phyloP scores from a whole-genome alignment of 2,113 vertebrate species.

The Colistium nudipinnis region DNA sequence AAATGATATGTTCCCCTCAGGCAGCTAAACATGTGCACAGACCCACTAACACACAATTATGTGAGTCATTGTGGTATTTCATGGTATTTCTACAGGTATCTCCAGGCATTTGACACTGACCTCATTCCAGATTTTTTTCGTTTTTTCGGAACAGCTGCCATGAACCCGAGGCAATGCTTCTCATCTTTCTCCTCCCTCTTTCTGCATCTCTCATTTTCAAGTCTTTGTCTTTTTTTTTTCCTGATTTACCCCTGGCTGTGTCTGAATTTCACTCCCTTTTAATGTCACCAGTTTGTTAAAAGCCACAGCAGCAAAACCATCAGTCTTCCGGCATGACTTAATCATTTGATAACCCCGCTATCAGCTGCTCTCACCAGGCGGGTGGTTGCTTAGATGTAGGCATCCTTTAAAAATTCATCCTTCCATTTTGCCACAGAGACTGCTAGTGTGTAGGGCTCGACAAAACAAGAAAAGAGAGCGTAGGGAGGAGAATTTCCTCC shows the following conservation, averaged over 20 bases:
- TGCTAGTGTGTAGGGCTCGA: not conserved
- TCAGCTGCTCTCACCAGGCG: constrained; percentile 53
- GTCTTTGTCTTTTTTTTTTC: not conserved
- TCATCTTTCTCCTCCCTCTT: constrained; percentile 15
- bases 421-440: constrained; percentile 14
- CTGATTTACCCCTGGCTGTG: constrained; percentile 24
- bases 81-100: constrained; percentile 38
- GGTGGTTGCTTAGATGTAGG: constrained; percentile 55
- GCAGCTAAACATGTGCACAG: constrained; percentile 14
- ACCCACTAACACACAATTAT: constrained; percentile 21
- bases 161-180: constrained; percentile 21
- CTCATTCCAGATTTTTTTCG: constrained; percentile 21
- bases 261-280: constrained; percentile 42
- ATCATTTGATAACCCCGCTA: constrained; percentile 65
- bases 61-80: constrained; percentile 43
- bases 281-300: constrained; percentile 64
- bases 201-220: constrained; percentile 12
- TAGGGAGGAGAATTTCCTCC: constrained; percentile 1
- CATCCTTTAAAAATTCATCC: constrained; percentile 36
- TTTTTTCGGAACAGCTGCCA: constrained; percentile 37
- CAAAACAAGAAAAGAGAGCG: not conserved
- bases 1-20: constrained; percentile 20
- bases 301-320: constrained; percentile 42
- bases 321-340: constrained; percentile 63
- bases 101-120: constrained; percentile 36